Evolutionary conservation across 2,113 vertebrate genomes (phyloP).

Genomic region (Gymnorhina tibicen): DNA sequence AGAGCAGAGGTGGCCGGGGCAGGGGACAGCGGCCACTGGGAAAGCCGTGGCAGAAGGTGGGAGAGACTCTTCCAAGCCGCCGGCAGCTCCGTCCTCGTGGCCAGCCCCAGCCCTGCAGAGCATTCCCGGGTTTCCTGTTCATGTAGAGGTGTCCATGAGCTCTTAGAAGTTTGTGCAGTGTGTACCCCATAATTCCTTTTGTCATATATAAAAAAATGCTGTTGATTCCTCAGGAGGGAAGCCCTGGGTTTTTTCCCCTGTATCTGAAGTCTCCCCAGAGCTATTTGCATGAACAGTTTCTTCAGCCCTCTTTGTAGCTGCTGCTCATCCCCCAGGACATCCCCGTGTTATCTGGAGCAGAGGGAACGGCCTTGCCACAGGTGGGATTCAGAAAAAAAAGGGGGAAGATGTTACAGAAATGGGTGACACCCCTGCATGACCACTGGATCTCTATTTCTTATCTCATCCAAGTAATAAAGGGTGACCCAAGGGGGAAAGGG

Average conservation of each 20-base stretch:
- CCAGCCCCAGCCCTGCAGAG: neutral
- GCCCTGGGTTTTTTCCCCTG: neutral
- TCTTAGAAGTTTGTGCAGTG: neutral
- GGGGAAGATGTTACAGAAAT: neutral
- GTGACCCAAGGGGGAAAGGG: neutral
- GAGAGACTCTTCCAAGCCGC: neutral
- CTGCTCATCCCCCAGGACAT: neutral
- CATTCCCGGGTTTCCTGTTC: neutral
- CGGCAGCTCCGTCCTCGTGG: neutral
- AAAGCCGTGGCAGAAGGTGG: neutral
- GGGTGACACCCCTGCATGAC: neutral
- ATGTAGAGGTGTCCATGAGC: neutral
- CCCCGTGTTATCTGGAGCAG: neutral
- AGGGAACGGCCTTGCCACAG: neutral
- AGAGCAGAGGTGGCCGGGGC: neutral
- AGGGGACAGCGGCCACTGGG: neutral
- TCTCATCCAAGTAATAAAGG: neutral
- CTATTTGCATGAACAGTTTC: slow-evolving; percentile 52
- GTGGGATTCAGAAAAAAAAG: neutral
- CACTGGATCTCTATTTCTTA: neutral
- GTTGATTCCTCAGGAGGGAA: slow-evolving; percentile 27
- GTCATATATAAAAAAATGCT: neutral
- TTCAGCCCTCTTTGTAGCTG: neutral
- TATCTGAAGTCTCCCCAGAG: slow-evolving; percentile 16
- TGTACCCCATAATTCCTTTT: neutral